phyloP scores from a whole-genome alignment of 2,888 invertebrate genomes.

The Leucophora obtusa region DNA sequence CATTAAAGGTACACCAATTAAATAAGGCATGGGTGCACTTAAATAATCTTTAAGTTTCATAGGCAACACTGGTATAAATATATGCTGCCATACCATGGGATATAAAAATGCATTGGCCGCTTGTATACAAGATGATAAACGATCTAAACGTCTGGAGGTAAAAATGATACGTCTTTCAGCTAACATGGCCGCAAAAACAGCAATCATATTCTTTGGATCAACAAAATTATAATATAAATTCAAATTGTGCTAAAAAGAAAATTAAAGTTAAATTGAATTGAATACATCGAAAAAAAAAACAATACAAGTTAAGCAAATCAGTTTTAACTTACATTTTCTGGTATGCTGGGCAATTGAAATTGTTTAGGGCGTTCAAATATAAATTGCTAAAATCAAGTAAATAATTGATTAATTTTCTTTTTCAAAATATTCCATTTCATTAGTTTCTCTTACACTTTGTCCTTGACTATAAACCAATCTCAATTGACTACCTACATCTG shows the following conservation, averaged over 20 bases:
- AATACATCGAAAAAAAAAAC: too few relatives aligned
- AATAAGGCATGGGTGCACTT: constrained; percentile 97
- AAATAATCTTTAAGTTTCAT: constrained; percentile 92
- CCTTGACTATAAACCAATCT: constrained; percentile 82
- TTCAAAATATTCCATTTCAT: neutral
- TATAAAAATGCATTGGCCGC: constrained; percentile 96
- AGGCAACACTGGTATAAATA: constrained; percentile 97
- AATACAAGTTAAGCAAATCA: neutral
- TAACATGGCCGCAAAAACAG: constrained; percentile 95
- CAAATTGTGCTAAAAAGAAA: constrained; percentile 89
- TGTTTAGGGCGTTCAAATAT: constrained; percentile 88
- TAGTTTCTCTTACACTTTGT: constrained; percentile 80
- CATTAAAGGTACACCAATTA: constrained; percentile 94
- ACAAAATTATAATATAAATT: constrained; percentile 99
- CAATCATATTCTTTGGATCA: constrained; percentile 95
- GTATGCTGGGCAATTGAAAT: constrained; percentile 93
- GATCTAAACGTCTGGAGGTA: constrained; percentile 91
- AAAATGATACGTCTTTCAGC: constrained; percentile 96
- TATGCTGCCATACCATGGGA: constrained; percentile 99
- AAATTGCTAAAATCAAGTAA: constrained; percentile 82
- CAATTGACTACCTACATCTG: constrained; percentile 84
- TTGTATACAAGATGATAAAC: constrained; percentile 94
- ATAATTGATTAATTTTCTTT: neutral
- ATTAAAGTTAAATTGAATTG: neutral
- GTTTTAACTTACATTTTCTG: constrained; percentile 90